Conservation (phyloP, 2,113 vertebrate genomes). For the Thalassarche chlororhynchos region DNA sequence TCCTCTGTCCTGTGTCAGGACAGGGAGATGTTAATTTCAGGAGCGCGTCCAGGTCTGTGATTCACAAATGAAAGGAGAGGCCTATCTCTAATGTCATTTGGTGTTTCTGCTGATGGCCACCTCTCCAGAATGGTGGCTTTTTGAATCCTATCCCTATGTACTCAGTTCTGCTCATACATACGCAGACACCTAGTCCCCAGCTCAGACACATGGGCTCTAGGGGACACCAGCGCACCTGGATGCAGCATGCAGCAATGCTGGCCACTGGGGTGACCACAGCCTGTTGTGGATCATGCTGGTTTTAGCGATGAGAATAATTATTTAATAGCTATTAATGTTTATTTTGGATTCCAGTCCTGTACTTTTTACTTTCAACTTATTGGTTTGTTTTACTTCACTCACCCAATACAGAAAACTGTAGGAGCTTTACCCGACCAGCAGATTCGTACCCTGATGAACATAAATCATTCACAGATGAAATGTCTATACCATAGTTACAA, state of each 20-base stretch:
- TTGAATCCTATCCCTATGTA: no score
- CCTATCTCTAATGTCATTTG: not conserved
- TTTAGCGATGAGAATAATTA: not conserved
- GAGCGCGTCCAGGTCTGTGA: fast-evolving
- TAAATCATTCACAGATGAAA: not conserved
- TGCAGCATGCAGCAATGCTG: not conserved
- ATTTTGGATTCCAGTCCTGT: not conserved
- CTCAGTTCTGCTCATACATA: not conserved
- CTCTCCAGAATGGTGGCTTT: not conserved
- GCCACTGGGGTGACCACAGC: not conserved
- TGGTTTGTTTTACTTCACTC: not conserved
- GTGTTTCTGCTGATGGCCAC: not conserved
- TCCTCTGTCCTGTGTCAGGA: not conserved
- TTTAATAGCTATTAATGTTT: not conserved
- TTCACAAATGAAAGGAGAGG: not conserved
- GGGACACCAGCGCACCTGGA: not conserved
- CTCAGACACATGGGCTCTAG: not conserved
- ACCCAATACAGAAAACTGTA: not conserved
- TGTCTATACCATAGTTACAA: not conserved
- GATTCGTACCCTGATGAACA: not conserved
- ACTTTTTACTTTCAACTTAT: not conserved
- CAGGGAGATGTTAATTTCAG: not conserved
- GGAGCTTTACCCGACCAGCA: not conserved
- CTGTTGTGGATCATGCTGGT: not conserved
- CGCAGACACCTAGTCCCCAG: not conserved